phyloP scores from a whole-genome alignment of 2,888 invertebrate genomes.

The Nematopogon swammerdamellus region DNA sequence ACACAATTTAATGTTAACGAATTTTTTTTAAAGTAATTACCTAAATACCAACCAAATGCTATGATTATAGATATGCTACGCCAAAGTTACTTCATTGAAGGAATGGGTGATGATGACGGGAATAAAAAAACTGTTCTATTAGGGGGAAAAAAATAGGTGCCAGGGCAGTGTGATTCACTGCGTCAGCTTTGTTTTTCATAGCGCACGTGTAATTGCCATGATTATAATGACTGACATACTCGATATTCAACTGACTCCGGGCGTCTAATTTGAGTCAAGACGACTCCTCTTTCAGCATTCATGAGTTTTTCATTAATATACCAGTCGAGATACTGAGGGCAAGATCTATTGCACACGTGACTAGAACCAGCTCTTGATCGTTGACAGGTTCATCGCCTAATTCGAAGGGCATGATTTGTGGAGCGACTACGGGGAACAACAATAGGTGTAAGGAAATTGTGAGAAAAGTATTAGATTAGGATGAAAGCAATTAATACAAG shows the following conservation, averaged over 20 bases:
- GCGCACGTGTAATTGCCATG: constrained; percentile 62
- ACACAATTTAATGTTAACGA: neutral
- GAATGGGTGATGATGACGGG: neutral
- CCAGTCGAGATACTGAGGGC: constrained; percentile 76
- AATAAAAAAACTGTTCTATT: neutral
- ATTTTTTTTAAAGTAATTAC: too few species aligned
- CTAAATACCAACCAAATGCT: neutral
- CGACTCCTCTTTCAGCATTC: constrained; percentile 50
- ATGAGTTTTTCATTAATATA: constrained; percentile 47
- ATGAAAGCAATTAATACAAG: constrained; percentile 2
- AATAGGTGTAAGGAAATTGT: constrained; percentile 6
- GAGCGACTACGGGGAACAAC: constrained; percentile 50
- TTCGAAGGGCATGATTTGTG: constrained; percentile 68
- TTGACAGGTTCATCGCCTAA: constrained; percentile 68
- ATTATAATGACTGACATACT: constrained; percentile 58
- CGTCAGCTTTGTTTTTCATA: constrained; percentile 59
- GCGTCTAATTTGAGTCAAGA: constrained; percentile 52
- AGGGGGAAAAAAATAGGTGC: neutral
- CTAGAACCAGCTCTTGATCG: constrained; percentile 65
- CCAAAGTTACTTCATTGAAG: constrained; percentile 41
- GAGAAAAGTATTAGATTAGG: neutral
- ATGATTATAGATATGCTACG: constrained; percentile 32
- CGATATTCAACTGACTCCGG: constrained; percentile 61
- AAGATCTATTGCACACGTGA: constrained; percentile 69
- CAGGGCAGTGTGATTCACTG: constrained; percentile 47